Base-by-base conservation (phyloP, 2,113 vertebrate genomes). In the Orycteropus afer region DNA sequence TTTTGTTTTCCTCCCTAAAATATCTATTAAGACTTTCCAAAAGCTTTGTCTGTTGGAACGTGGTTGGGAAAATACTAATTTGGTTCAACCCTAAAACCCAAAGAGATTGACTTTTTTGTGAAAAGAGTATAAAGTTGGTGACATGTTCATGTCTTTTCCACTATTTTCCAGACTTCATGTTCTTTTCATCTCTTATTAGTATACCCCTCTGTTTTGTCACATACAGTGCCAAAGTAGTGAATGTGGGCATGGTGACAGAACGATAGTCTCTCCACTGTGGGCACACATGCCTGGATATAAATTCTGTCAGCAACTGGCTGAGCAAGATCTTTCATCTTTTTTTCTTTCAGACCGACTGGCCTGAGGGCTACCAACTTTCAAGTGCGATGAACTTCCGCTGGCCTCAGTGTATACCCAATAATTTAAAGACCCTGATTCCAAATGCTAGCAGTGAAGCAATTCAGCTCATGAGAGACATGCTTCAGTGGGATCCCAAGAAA, bases 401-500 rank as follows among this genome's bases (percentile, higher is more conserved):
- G 99, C 99, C 98, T 59, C 99, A 98, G 79, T 99, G 98, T 71
- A 94, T 99, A 6, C 99, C 99, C 73, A 99, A 97, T 92, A 99
- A 99, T 97, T 88, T 99, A 17, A 99, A 99, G 97, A 98, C 98
- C 13, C 97, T 99, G 49, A 97, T 99, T 93, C 99, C 99, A 80
- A 99, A 99, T 63, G 98, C 99, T 27, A 98, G 98, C 96, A 98
- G 98, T 4, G 99, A 99, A 94, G 99, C 98, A 0, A 97, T 99
- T 91, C 98, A 99, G 57, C 98, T 99, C 91, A 98, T 99, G 98
- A 98, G 98, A 96, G 99, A 99, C 95, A 97, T 99, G 98, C 98
- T 99, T 5, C 98, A 99, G 82, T 99, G 99, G 99, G 98, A 99
- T 89, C 98, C 99, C 86, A 99, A 98, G 97, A 99, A 99, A 73